Percentiles rank a stretch among this genome's conserved stretches.
Evolutionary conservation across 2,797 vertebrate genomes (phyloP).

Genomic region (Coracias cyanogaster): DNA sequence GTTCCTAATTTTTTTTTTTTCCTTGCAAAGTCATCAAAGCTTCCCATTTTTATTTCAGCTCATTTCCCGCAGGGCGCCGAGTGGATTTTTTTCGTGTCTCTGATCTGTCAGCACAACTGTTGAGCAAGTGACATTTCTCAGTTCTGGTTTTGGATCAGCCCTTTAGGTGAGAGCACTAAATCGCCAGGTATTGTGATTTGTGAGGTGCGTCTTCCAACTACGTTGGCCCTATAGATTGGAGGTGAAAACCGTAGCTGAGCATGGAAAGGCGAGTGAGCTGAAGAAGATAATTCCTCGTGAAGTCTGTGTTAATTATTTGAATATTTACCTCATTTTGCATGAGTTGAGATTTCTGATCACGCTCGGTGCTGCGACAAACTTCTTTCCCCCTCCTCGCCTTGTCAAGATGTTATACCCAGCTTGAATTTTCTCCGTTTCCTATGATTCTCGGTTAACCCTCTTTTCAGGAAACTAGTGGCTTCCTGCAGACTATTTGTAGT

Average conservation of each 20-base stretch:
- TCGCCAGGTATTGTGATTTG: neutral
- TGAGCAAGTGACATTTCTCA: neutral
- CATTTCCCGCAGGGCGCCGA: neutral
- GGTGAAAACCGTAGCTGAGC: neutral
- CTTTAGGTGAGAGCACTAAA: neutral
- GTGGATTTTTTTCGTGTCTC: neutral
- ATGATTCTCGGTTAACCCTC: constrained; percentile 11
- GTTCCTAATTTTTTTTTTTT: neutral
- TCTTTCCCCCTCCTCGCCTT: neutral
- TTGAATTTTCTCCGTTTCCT: constrained; percentile 14
- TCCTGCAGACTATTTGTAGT: constrained; percentile 54
- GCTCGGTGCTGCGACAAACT: neutral
- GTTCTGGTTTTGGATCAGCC: neutral
- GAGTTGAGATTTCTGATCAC: neutral
- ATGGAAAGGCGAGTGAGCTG: neutral
- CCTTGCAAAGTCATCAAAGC: neutral
- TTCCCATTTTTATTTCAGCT: neutral
- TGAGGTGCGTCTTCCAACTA: neutral
- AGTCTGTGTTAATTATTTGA: neutral
- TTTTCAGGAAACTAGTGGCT: constrained; percentile 51
- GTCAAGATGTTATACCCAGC: neutral
- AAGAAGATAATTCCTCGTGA: neutral
- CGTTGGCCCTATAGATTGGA: neutral
- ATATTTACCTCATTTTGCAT: neutral
- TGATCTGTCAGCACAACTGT: neutral